Evolutionary conservation across 2,888 invertebrate genomes (phyloP), one percentile per base, ranked within the genome.

Genomic region (Cepaea hortensis): DNA sequence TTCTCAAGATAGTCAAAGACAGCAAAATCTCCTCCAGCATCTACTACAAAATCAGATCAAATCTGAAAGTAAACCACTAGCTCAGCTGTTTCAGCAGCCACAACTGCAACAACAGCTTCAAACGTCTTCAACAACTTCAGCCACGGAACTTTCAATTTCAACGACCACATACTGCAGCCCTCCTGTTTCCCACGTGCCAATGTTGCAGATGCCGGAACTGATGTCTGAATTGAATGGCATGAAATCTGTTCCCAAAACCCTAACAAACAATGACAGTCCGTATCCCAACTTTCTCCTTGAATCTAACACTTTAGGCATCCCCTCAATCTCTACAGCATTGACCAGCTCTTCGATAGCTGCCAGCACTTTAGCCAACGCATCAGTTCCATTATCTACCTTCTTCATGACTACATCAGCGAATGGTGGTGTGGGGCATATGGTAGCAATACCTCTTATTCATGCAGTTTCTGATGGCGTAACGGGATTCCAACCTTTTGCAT

Each of bases 371-470:
- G 23, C 84, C 13, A 75, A 20, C n/a, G 15, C 75, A 13, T 46
- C 84, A 20, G 15, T 84, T 4, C 48, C 84, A 35, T 23, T 85
- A 50, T 50, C 85, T 11, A 76, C 85, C 0, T 79, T 85, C 23
- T 85, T 85, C 46, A 79, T 85, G 77, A 79, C 85, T 4, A 65
- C 82, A 6, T 68, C 85, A 7, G 48, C 68, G n/a, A 70, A 62
- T 46, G 76, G 83, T 35, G 79, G 82, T 18, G 35, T 81, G n/a
- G 85, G 82, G 0, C 82, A 84, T 15, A 61, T 89, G 83, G 87
- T 89, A 2, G 89, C 89, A 9, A 88, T 89, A 35, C 88, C 88
- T 3, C 20, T 88, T 4, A 79, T 89, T 3, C 87, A 89, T n/a
- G 81, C 85, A 9, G 83, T 87, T 61, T 84, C 89, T 9, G 88